Base-by-base conservation (phyloP, 2,113 vertebrate genomes). In the Centropus unirufus region DNA sequence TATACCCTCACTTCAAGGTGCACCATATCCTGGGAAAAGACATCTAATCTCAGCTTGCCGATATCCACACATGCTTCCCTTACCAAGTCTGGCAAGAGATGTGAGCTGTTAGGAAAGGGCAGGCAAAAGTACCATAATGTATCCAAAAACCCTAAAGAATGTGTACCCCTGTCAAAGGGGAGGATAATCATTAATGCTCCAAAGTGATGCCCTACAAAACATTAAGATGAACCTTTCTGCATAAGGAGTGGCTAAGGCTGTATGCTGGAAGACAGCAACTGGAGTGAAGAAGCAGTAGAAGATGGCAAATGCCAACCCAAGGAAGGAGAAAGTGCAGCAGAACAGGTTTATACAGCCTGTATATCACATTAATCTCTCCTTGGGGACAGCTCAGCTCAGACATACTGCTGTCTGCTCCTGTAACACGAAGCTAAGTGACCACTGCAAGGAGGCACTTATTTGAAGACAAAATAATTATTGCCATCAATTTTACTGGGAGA, bases 101-200 rank as follows among this genome's bases (percentile, higher is more conserved):
- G 39, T 46, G 30, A 90, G 23, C 29, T 59, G 27, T 51, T 55
- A 24, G 5, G 32, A 59, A 64, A 42, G 44, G 22, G 30, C 39
- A 70, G 2, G 0, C 20, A 66, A 57, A 72, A 83, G 24, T 40
- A 42, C 8, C 14, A 1, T 32, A 18, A 2, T 3, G 8, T 11
- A 36, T n/a, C 49, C 54, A 58, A 58, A 83, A 61, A 64, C 11
- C 44, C 36, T 64, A 44, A 61, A 64, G 82, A 61, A 12, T 14
- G n/a, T 0, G 0, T 23, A 46, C 26, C 22, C 66, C 30, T 1
- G 0, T 83, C 17, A 34, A 70, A 8, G 11, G 12, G 3, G 10
- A 84, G 12, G 27, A 39, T 0, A 19, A 30, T 30, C 15, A 36
- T 36, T 47, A 42, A 32, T 30, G 61, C 29, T 70, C 47, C 68